Percentiles rank a stretch among this genome's conserved stretches.
These are phyloP conservation scores for Ichneumoninae sp. DNA, from an alignment of 2,888 invertebrate genomes.

Conservation along the genomic window DNA sequence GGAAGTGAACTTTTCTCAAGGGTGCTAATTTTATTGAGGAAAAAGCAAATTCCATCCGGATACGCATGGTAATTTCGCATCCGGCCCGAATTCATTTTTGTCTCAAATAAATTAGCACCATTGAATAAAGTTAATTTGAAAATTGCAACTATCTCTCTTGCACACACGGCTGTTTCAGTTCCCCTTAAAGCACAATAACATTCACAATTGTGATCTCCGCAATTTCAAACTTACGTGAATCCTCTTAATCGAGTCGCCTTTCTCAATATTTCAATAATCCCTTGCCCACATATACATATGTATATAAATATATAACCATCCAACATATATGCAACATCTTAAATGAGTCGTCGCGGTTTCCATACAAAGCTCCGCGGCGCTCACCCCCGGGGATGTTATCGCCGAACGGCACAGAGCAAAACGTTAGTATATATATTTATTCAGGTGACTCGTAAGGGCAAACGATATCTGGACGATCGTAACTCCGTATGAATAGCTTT, in stretches of 20 bases:
- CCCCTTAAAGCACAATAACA: background rate
- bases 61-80: too few species aligned
- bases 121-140: too few species aligned
- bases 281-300: conserved; percentile 4
- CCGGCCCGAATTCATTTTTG: too few species aligned
- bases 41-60: too few species aligned
- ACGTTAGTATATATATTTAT: conserved; percentile 56
- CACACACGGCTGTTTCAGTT: too few species aligned
- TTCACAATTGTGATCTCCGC: background rate
- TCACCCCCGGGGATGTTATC: conserved; percentile 55
- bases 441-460: conserved; percentile 67
- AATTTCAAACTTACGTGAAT: background rate
- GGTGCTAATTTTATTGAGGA: too few species aligned
- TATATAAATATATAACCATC: conserved; percentile 6
- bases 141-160: too few species aligned
- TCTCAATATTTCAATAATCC: conserved; percentile 52
- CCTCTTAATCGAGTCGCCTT: conserved; percentile 39
- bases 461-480: conserved; percentile 71
- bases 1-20: too few species aligned
- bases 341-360: conserved; percentile 68
- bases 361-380: conserved; percentile 47
- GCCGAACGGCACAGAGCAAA: conserved; percentile 44
- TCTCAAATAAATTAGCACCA: too few species aligned
- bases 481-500: conserved; percentile 72
- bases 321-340: conserved; percentile 47